phyloP scores from a whole-genome alignment of 2,797 vertebrate genomes.

The Sylvia borin region DNA sequence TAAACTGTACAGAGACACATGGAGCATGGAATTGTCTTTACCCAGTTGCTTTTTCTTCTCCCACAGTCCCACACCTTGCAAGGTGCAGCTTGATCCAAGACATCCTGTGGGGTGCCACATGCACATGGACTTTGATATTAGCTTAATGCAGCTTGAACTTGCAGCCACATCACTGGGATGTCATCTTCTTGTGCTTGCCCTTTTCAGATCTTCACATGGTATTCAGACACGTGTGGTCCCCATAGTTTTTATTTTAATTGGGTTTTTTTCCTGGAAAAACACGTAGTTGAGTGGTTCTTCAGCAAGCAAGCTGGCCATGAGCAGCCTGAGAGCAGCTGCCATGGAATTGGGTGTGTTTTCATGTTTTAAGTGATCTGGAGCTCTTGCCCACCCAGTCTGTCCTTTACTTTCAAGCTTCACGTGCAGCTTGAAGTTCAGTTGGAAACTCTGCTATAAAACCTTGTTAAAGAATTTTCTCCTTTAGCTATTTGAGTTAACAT shows the following conservation, averaged over 20 bases:
- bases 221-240: not conserved
- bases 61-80: not conserved
- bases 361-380: not conserved
- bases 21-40: slow-evolving; percentile 34
- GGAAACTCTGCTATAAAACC: not conserved
- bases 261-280: not conserved
- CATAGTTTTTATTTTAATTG: not conserved
- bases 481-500: not conserved
- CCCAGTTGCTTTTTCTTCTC: not conserved
- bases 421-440: not conserved
- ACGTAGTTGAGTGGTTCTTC: not conserved
- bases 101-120: not conserved
- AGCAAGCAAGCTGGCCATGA: not conserved
- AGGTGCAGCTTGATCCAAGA: not conserved
- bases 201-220: not conserved
- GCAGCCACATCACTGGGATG: not conserved
- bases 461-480: not conserved
- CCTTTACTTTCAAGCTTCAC: not conserved
- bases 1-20: slow-evolving; percentile 73
- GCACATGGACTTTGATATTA: not conserved
- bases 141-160: not conserved
- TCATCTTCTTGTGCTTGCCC: not conserved
- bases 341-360: not conserved
- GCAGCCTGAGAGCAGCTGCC: not conserved
- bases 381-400: not conserved